A percentile compares a stretch with the other conserved stretches of the same genome.
Conservation (phyloP, 1,140 invertebrate genomes). For the Oncopeltus fasciatus region DNA sequence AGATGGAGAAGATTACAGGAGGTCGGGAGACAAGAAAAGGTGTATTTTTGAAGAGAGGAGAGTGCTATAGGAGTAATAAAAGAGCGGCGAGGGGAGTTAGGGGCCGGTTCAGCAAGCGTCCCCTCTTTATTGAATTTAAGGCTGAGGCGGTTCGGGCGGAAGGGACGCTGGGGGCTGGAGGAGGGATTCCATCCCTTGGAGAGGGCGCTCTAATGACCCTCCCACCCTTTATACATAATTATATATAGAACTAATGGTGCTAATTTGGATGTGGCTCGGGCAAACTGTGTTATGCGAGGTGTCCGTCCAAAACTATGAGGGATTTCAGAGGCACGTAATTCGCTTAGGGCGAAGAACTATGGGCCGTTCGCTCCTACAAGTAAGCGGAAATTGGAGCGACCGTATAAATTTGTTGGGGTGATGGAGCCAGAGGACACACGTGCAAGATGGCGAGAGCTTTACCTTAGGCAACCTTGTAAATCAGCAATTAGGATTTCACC, state of each 20-base stretch:
- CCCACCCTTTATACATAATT: conserved; percentile 6
- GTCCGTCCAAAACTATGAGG: background rate
- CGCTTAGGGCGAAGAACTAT: too few species aligned
- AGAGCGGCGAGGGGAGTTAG: background rate
- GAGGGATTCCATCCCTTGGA: background rate
- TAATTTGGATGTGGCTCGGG: background rate
- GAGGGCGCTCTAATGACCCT: background rate
- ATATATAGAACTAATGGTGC: conserved; percentile 5
- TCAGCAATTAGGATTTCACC: too few species aligned
- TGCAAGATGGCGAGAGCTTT: too few species aligned
- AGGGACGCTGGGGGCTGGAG: background rate
- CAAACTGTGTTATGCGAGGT: background rate
- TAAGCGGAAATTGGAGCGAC: too few species aligned
- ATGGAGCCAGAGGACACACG: too few species aligned
- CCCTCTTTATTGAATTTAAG: background rate
- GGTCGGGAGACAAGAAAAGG: too few species aligned
- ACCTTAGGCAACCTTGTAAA: too few species aligned
- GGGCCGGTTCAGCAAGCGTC: background rate
- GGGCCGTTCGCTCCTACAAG: too few species aligned
- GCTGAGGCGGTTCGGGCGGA: background rate
- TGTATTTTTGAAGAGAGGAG: conserved; percentile 8
- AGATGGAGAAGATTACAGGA: too few species aligned
- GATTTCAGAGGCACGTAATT: too few species aligned
- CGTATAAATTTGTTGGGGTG: too few species aligned
- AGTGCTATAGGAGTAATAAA: conserved; percentile 3